Conservation (phyloP, 2,113 vertebrate genomes). For the Crotalus helleri region DNA sequence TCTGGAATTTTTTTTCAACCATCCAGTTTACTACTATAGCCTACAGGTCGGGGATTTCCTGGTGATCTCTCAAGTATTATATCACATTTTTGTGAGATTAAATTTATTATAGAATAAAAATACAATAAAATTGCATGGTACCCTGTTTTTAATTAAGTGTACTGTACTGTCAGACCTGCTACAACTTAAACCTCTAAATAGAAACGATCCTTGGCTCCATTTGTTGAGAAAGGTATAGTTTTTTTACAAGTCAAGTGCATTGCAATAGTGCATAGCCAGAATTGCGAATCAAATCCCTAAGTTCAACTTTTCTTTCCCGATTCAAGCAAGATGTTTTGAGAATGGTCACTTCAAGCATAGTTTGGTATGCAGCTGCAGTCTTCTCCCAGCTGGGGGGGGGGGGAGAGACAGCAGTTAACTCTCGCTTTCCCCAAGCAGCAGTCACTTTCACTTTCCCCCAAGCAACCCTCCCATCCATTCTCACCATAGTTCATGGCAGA, state of each 20-base stretch:
- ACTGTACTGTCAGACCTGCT: background rate
- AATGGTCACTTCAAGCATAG: background rate
- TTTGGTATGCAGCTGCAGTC: background rate
- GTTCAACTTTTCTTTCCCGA: background rate
- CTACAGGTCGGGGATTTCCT: background rate
- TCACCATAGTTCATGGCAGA: background rate
- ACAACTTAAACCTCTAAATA: background rate
- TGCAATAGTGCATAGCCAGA: background rate
- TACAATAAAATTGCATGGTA: background rate
- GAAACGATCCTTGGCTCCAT: background rate
- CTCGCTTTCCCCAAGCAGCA: background rate
- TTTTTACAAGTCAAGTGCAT: background rate
- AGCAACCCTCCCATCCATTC: background rate
- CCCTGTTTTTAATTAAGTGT: background rate
- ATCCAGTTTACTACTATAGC: background rate
- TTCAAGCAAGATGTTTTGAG: background rate
- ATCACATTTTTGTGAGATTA: background rate
- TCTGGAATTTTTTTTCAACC: background rate
- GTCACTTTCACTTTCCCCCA: background rate
- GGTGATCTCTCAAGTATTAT: background rate
- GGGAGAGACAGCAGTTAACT: background rate
- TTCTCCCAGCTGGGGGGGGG: background rate
- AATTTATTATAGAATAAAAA: background rate
- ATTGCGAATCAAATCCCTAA: background rate
- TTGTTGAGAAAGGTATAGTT: background rate